Conservation (phyloP, 2,113 vertebrate species). For the Pitta sordida region DNA sequence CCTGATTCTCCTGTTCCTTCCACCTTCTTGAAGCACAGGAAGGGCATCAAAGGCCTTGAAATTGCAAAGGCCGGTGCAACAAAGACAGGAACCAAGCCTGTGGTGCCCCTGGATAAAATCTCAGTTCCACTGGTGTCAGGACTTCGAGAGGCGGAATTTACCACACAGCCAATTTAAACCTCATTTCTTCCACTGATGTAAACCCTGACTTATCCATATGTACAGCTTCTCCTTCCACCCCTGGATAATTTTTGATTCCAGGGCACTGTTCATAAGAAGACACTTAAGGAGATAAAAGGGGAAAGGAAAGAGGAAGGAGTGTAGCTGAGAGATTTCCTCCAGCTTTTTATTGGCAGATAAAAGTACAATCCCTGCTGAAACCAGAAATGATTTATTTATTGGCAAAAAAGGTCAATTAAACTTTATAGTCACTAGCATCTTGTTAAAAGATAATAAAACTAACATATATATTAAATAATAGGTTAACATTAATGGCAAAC, state of each 20-base stretch:
- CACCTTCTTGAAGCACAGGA: not conserved
- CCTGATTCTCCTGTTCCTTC: not conserved
- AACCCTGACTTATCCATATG: not conserved
- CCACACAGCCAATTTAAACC: not conserved
- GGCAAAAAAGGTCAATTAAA: slow-evolving; percentile 26
- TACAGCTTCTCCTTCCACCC: not conserved
- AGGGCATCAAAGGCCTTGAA: not conserved
- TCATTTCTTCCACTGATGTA: not conserved
- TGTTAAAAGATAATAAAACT: slow-evolving; percentile 26
- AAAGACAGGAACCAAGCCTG: not conserved
- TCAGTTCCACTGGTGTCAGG: not conserved
- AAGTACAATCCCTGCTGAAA: not conserved
- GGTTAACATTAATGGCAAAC: not conserved
- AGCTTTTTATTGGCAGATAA: slow-evolving; percentile 24
- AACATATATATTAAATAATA: slow-evolving; percentile 19
- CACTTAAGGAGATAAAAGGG: not conserved
- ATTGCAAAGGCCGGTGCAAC: not conserved
- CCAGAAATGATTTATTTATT: not conserved
- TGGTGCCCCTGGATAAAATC: not conserved
- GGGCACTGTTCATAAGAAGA: not conserved
- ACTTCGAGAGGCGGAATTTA: not conserved
- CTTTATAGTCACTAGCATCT: slow-evolving; percentile 7
- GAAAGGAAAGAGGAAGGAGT: not conserved
- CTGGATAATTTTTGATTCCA: not conserved
- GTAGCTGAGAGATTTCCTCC: not conserved